phyloP scores from a whole-genome alignment of 2,113 vertebrate species.

The Silurus glanis region DNA sequence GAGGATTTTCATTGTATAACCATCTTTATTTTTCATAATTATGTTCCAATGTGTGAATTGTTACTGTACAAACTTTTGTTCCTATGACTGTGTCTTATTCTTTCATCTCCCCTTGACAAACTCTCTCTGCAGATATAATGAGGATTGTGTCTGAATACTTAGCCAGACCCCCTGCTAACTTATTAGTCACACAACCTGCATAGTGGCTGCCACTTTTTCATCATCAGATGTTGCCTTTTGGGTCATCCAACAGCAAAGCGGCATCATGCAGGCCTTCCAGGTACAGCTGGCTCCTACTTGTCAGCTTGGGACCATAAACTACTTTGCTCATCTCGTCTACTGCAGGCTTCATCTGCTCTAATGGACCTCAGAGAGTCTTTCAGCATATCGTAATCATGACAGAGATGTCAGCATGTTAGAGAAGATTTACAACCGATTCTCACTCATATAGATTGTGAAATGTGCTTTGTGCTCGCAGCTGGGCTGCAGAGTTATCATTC shows the following conservation, averaged over 20 bases:
- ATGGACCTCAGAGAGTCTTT: conserved; percentile 47
- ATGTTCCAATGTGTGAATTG: not conserved
- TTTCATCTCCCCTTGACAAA: conserved; percentile 38
- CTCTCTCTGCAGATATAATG: conserved; percentile 24
- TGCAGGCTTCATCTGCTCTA: conserved; percentile 46
- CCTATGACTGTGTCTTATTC: not conserved
- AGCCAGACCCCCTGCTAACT: conserved; percentile 30
- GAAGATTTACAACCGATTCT: conserved; percentile 47
- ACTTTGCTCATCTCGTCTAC: conserved; percentile 28
- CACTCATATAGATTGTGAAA: conserved; percentile 41
- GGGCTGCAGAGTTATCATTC: conserved; percentile 22
- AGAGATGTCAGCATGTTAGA: conserved; percentile 49
- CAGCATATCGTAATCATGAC: conserved; percentile 48
- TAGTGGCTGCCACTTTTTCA: conserved; percentile 23
- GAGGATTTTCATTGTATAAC: not conserved
- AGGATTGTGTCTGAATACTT: conserved; percentile 33
- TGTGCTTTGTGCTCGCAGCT: conserved; percentile 29
- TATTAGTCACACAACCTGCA: conserved; percentile 33
- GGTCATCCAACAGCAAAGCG: conserved; percentile 7
- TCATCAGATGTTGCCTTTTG: conserved; percentile 27
- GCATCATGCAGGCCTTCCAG: conserved; percentile 28
- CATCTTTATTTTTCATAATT: not conserved
- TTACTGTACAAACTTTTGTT: not conserved
- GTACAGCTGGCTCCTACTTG: conserved; percentile 34
- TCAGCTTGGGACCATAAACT: conserved; percentile 39